These are phyloP conservation scores for Eufriesea mexicana DNA, from an alignment of 1,140 invertebrate genomes.

Conservation along the genomic window DNA sequence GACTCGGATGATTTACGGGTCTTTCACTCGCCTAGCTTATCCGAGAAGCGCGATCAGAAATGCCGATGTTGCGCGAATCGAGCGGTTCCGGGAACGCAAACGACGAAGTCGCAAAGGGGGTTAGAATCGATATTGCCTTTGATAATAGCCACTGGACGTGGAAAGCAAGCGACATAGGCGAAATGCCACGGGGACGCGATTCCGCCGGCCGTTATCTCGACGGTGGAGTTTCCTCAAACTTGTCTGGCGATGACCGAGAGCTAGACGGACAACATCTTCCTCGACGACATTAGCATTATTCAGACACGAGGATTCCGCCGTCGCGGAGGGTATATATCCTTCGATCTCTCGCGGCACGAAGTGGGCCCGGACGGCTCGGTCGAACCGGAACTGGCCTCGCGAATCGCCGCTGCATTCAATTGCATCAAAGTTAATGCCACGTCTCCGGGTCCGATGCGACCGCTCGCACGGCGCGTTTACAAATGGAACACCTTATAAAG, in stretches of 20 bases:
- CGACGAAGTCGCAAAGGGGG: slow-evolving; percentile 1
- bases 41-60: neutral
- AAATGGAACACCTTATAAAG: slow-evolving; percentile 66
- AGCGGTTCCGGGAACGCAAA: neutral
- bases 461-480: slow-evolving; percentile 45
- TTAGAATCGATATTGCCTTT: slow-evolving; percentile 10
- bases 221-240: slow-evolving; percentile 56
- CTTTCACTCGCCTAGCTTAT: too few species aligned
- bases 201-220: slow-evolving; percentile 39
- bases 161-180: slow-evolving; percentile 20
- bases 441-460: slow-evolving; percentile 37
- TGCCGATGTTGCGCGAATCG: slow-evolving; percentile 9
- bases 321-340: slow-evolving; percentile 49
- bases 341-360: slow-evolving; percentile 48
- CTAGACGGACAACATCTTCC: slow-evolving; percentile 56
- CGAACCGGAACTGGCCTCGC: slow-evolving; percentile 46
- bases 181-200: slow-evolving; percentile 19
- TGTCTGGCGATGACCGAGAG: slow-evolving; percentile 36
- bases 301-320: slow-evolving; percentile 30
- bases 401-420: slow-evolving; percentile 45
- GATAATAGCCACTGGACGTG: neutral
- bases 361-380: slow-evolving; percentile 13
- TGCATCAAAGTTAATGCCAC: slow-evolving; percentile 58
- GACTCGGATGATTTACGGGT: too few species aligned
- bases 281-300: slow-evolving; percentile 62